phyloP scores from a whole-genome alignment of 2,888 invertebrate species.

The Campaea margaritaria region DNA sequence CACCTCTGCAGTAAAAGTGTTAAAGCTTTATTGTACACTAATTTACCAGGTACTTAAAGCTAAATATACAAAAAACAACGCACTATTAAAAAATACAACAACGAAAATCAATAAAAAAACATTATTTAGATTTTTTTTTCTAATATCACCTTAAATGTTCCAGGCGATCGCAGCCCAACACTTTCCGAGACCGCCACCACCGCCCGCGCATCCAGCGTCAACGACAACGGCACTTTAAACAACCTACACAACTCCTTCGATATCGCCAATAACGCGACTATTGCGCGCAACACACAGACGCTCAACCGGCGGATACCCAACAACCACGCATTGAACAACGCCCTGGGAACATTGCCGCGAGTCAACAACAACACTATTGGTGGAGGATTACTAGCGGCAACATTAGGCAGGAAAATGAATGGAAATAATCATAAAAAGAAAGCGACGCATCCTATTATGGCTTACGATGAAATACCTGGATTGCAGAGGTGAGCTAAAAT shows the following conservation, averaged over 20 bases:
- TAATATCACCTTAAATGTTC: not conserved
- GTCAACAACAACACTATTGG: slow-evolving; percentile 70
- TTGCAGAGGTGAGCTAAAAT: slow-evolving; percentile 64
- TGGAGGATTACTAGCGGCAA: slow-evolving; percentile 69
- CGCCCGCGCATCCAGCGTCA: slow-evolving; percentile 90
- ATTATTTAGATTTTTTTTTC: too few relatives aligned
- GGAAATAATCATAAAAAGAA: slow-evolving; percentile 83
- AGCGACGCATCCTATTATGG: slow-evolving; percentile 81
- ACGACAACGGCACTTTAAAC: slow-evolving; percentile 75
- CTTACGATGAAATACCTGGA: slow-evolving; percentile 86
- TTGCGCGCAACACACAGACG: slow-evolving; percentile 74
- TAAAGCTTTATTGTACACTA: too few relatives aligned
- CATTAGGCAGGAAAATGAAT: slow-evolving; percentile 81
- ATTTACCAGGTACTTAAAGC: too few relatives aligned
- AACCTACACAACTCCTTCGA: slow-evolving; percentile 64
- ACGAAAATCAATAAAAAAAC: too few relatives aligned
- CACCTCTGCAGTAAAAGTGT: too few relatives aligned
- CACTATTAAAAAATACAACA: too few relatives aligned
- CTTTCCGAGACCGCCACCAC: slow-evolving; percentile 94
- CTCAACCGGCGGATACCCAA: slow-evolving; percentile 70
- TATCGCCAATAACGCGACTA: slow-evolving; percentile 61
- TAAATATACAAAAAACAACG: too few relatives aligned
- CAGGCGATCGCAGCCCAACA: slow-evolving; percentile 92
- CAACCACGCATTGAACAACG: slow-evolving; percentile 75
- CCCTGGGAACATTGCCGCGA: slow-evolving; percentile 76